phyloP scores from a whole-genome alignment of 2,797 vertebrate species.

The Sarcoramphus papa region DNA sequence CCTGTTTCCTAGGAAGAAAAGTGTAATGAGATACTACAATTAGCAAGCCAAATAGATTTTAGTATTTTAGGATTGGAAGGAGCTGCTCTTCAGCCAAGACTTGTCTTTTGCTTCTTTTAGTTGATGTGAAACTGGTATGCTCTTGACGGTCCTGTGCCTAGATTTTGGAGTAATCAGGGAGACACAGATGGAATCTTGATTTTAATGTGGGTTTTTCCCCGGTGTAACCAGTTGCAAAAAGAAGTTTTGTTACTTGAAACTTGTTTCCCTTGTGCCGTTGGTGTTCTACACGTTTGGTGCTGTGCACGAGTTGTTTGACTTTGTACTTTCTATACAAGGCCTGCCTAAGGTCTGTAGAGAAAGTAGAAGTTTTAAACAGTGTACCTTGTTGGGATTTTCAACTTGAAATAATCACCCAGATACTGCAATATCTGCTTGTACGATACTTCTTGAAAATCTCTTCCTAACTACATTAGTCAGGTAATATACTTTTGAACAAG shows the following conservation, averaged over 20 bases:
- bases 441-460: neutral
- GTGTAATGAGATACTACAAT: neutral
- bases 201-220: neutral
- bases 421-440: neutral
- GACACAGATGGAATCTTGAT: neutral
- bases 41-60: neutral
- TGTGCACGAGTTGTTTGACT: accelerated
- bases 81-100: neutral
- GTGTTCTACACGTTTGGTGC: neutral
- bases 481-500: neutral
- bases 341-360: neutral
- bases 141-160: neutral
- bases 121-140: neutral
- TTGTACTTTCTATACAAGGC: neutral
- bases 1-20: neutral
- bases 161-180: neutral
- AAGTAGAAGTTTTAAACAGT: neutral
- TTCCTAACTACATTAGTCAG: neutral
- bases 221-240: neutral
- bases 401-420: neutral
- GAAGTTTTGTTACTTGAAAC: neutral
- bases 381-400: neutral
- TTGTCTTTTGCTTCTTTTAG: neutral
- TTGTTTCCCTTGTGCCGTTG: accelerated
- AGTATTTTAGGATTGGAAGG: neutral